Percentiles rank a stretch among this genome's conserved stretches.
These are phyloP conservation scores for Lacerta viridis DNA, from an alignment of 2,797 vertebrate genomes.

Conservation along the genomic window DNA sequence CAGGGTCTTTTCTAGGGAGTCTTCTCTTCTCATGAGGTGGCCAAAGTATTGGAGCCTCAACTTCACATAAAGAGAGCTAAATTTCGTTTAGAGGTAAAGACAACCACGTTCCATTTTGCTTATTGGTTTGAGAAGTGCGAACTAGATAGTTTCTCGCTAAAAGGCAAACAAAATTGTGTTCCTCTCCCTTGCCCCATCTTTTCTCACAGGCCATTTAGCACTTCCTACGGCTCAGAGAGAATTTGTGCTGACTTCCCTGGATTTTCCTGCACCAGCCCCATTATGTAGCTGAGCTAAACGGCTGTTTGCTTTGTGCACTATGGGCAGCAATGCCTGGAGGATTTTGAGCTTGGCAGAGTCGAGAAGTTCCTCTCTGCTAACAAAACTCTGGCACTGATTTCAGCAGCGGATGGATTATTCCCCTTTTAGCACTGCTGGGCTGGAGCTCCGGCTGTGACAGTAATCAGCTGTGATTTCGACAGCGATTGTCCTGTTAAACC, in stretches of 20 bases:
- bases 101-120: too few relatives aligned
- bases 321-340: background rate
- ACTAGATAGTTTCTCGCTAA: too few relatives aligned
- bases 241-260: background rate
- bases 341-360: background rate
- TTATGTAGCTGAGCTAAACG: background rate
- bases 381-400: slow-evolving; percentile 9
- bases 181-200: too few relatives aligned
- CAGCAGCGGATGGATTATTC: slow-evolving; percentile 26
- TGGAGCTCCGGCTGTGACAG: background rate
- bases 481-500: slow-evolving; percentile 40
- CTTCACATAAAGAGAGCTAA: too few relatives aligned
- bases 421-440: slow-evolving; percentile 39
- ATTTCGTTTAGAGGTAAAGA: too few relatives aligned
- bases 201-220: background rate
- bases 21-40: too few relatives aligned
- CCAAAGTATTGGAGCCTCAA: too few relatives aligned
- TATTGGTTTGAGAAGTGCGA: too few relatives aligned
- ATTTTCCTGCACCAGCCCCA: background rate
- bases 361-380: background rate
- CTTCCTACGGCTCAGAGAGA: accelerated
- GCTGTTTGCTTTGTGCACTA: slow-evolving; percentile 5
- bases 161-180: too few relatives aligned
- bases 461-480: slow-evolving; percentile 36
- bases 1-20: too few relatives aligned